Evolutionary conservation across 2,888 invertebrate genomes (phyloP).

Genomic region (Mythimna albipuncta): DNA sequence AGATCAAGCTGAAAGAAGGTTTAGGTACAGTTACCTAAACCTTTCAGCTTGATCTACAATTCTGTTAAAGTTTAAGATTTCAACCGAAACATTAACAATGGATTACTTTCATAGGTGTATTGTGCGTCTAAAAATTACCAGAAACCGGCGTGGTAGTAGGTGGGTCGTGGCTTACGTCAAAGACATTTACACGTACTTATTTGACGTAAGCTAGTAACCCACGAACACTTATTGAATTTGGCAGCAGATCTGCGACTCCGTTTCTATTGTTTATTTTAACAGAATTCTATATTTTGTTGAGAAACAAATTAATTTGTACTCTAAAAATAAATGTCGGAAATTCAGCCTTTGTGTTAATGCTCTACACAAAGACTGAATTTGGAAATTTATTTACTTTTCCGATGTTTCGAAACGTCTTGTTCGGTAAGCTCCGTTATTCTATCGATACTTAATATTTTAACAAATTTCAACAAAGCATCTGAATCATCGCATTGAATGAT

Average conservation of each 20-base stretch:
- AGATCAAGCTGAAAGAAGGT: too few species aligned
- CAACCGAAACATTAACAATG: not conserved
- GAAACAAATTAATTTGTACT: slow-evolving; percentile 33
- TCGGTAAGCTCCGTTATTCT: not conserved
- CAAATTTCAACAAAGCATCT: not conserved
- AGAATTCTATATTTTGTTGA: slow-evolving; percentile 23
- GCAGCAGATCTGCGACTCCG: slow-evolving; percentile 40
- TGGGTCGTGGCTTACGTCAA: slow-evolving; percentile 29
- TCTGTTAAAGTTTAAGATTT: not conserved
- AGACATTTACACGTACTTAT: slow-evolving; percentile 24
- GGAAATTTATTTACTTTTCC: slow-evolving; percentile 7
- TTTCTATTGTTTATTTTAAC: slow-evolving; percentile 46
- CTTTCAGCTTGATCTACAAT: not conserved
- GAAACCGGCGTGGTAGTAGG: slow-evolving; percentile 10
- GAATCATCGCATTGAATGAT: too few species aligned
- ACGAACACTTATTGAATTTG: slow-evolving; percentile 59
- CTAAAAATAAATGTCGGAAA: not conserved
- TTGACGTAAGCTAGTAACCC: slow-evolving; percentile 54
- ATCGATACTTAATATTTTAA: not conserved
- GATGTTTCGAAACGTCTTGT: slow-evolving; percentile 1
- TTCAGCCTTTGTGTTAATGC: too few species aligned
- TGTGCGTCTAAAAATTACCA: slow-evolving; percentile 27
- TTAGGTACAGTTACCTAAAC: too few species aligned
- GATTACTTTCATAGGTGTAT: not conserved
- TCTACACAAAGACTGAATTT: slow-evolving; percentile 7